Conservation (phyloP, 2,888 invertebrate species). For the Agrenia bidenticulata region DNA sequence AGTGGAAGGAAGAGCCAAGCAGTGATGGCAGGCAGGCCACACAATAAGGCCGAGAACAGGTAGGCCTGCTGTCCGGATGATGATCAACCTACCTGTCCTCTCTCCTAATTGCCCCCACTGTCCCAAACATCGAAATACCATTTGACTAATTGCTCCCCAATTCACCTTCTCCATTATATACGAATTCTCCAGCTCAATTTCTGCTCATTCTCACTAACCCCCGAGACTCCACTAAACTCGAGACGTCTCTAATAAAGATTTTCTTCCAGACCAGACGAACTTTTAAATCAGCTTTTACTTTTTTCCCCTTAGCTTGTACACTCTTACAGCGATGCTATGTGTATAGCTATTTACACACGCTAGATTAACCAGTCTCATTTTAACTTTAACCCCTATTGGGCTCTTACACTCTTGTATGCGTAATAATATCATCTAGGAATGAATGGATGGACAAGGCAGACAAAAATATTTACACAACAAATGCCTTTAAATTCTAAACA, state of each 20-base stretch:
- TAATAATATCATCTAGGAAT: slow-evolving; percentile 14
- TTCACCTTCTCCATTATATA: slow-evolving; percentile 9
- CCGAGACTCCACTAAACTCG: too few relatives aligned
- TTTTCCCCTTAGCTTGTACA: too few relatives aligned
- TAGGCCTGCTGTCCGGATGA: slow-evolving; percentile 23
- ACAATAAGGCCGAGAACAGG: slow-evolving; percentile 46
- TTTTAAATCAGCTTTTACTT: too few relatives aligned
- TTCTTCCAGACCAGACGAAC: too few relatives aligned
- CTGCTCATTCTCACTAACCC: slow-evolving; percentile 1
- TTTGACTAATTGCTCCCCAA: slow-evolving; percentile 52
- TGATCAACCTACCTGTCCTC: slow-evolving; percentile 47
- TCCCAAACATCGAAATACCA: slow-evolving; percentile 53
- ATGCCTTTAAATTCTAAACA: slow-evolving; percentile 4
- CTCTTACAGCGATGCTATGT: too few relatives aligned
- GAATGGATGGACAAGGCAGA: slow-evolving; percentile 29
- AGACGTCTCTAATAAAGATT: too few relatives aligned
- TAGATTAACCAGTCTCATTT: too few relatives aligned
- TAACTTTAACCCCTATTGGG: too few relatives aligned
- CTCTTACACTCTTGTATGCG: too few relatives aligned
- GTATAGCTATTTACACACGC: too few relatives aligned
- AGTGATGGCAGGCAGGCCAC: slow-evolving; percentile 37
- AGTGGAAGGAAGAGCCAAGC: background rate
- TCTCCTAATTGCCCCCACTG: slow-evolving; percentile 52
- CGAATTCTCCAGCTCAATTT: slow-evolving; percentile 7
- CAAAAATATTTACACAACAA: slow-evolving; percentile 12